Base-by-base conservation (phyloP, 2,113 vertebrate genomes). In the Acinonyx jubatus region DNA sequence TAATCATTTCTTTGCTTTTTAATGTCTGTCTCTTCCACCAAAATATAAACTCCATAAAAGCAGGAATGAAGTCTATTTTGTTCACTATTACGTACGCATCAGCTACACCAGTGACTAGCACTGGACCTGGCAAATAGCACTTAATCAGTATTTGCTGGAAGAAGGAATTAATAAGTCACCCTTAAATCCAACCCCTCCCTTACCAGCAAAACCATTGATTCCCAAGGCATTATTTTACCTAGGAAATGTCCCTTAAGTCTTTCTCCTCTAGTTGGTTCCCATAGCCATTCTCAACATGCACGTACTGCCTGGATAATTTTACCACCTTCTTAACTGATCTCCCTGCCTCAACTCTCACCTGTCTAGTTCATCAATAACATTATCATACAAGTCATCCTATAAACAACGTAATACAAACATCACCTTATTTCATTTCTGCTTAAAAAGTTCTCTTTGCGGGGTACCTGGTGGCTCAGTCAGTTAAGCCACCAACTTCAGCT, bases 91-190 rank as follows among this genome's bases (percentile, higher is more conserved):
- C 10, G 36, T 8, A 73, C 7, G 38, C 38, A 86, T 33, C 27
- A 13, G 33, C 50, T 82, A 86, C 13, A 81, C 21, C 1, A 74
- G 69, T 71, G n/a, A 89, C 66, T 14, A 90, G 71, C 65, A 66
- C 13, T 21, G 41, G 50, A 16, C n/a, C 48, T 38, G 41, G 65
- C 23, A 85, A 89, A 93, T 0, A 71, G 48, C 68, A 74, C 13
- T 81, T 55, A 76, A 3, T 7, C 52, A 83, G 36, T 93, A 68
- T 33, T 83, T 95, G 55, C 21, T n/a, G 16, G 81, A 94, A 85
- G 48, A 93, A 89, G 69, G 82, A 89, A 83, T 38, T 33, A 93
- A 73, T 87, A 86, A 94, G 18, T 89, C 87, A 88, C 10, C n/a
- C 29, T 80, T 68, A 14, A 93, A 74, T 73, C 9, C 12, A 48